These are phyloP conservation scores for Popillia japonica DNA, from an alignment of 1,140 invertebrate species.

Conservation along the genomic window DNA sequence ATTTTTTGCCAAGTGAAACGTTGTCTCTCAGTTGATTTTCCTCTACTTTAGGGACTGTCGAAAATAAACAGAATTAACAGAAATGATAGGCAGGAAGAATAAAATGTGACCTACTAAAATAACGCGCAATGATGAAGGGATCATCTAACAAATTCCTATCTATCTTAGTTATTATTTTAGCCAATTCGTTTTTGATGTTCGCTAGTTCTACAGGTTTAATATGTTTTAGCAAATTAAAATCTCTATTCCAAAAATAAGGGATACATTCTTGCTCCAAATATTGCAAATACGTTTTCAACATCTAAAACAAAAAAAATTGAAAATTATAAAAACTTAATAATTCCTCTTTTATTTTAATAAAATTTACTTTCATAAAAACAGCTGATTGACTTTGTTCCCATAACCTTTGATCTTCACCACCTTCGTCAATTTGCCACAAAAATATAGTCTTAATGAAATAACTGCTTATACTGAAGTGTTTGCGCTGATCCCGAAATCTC, in stretches of 20 bases:
- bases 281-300: background rate
- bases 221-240: background rate
- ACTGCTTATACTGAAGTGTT: background rate
- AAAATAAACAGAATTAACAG: too few species aligned
- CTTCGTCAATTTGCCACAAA: background rate
- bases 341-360: background rate
- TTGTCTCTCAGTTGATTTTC: too few species aligned
- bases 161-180: background rate
- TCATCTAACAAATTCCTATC: background rate
- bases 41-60: too few species aligned
- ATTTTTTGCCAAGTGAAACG: too few species aligned
- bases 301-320: slow-evolving; percentile 9
- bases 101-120: background rate
- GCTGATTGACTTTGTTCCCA: background rate
- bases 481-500: background rate
- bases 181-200: background rate
- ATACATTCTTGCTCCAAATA: background rate
- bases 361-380: slow-evolving; percentile 26
- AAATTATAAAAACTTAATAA: background rate
- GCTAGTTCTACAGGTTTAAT: background rate
- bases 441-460: slow-evolving; percentile 31
- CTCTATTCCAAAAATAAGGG: slow-evolving; percentile 2
- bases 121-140: background rate
- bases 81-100: background rate
- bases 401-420: background rate